Evolutionary conservation across 2,113 vertebrate genomes (phyloP).

Genomic region (Cephalopholis sonnerati): DNA sequence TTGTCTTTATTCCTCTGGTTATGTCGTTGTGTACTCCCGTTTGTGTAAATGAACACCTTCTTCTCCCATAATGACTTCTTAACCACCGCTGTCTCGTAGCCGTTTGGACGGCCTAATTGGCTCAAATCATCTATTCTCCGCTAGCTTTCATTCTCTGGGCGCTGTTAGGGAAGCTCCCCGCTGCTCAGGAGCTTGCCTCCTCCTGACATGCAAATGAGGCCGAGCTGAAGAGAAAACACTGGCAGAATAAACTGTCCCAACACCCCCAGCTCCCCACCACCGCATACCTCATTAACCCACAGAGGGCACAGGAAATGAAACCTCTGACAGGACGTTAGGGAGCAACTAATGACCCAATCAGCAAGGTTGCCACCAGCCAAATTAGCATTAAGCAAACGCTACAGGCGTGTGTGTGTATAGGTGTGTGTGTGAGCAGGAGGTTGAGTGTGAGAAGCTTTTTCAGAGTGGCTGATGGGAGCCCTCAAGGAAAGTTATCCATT

Average conservation of each 20-base stretch:
- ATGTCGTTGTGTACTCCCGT: not conserved
- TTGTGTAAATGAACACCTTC: slow-evolving; percentile 37
- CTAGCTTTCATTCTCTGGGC: slow-evolving; percentile 11
- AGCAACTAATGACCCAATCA: slow-evolving; percentile 73
- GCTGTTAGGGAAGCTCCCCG: slow-evolving; percentile 15
- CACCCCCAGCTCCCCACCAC: not conserved
- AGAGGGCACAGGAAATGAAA: slow-evolving; percentile 72
- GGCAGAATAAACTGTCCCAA: slow-evolving; percentile 48
- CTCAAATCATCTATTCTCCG: slow-evolving; percentile 49
- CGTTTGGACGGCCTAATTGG: slow-evolving; percentile 48
- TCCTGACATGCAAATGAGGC: slow-evolving; percentile 62
- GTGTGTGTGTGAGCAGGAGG: not conserved
- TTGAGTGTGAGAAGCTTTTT: slow-evolving; percentile 7
- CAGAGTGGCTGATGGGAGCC: slow-evolving; percentile 9
- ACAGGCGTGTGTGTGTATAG: not conserved
- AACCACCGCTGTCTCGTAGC: slow-evolving; percentile 10
- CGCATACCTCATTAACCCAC: slow-evolving; percentile 65
- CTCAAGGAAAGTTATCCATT: slow-evolving; percentile 32
- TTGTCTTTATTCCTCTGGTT: not conserved
- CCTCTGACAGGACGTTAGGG: slow-evolving; percentile 65
- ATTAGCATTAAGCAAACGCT: slow-evolving; percentile 59
- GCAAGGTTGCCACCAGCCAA: slow-evolving; percentile 47
- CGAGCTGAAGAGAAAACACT: slow-evolving; percentile 29
- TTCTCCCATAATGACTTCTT: slow-evolving; percentile 35
- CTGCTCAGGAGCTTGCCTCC: slow-evolving; percentile 44